Conservation (phyloP, 2,113 vertebrate genomes). For the Gopherus evgoodei region DNA sequence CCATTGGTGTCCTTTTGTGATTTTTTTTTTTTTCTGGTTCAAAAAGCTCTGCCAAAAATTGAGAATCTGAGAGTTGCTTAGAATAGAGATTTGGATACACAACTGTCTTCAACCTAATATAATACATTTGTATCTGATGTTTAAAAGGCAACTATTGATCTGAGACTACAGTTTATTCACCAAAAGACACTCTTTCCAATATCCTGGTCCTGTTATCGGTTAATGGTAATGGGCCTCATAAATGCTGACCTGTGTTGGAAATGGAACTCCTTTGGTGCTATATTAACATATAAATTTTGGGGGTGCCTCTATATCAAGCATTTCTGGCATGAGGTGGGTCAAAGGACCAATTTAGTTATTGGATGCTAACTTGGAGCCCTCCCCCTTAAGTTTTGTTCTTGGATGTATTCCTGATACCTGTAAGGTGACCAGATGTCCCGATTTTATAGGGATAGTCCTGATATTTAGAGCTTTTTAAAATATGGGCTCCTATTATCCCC, state of each 20-base stretch:
- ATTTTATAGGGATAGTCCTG: too few species aligned
- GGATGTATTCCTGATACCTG: background rate
- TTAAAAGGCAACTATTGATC: background rate
- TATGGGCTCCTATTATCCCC: too few species aligned
- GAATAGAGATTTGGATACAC: background rate
- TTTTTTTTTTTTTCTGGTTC: background rate
- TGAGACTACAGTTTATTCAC: background rate
- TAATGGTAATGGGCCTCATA: background rate
- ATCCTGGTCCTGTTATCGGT: background rate
- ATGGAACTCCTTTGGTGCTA: background rate
- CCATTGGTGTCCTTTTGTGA: background rate
- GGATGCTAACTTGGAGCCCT: background rate
- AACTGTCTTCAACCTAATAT: background rate
- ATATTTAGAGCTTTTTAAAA: too few species aligned
- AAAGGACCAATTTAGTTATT: background rate
- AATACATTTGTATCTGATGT: background rate
- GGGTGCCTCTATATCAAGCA: background rate
- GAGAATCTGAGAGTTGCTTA: background rate
- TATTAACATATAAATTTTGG: background rate
- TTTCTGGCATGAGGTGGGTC: background rate
- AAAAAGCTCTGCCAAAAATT: background rate
- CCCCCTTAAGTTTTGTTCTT: background rate
- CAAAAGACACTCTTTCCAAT: background rate
- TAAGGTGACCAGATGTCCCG: too few species aligned
- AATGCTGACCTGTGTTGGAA: background rate